A percentile compares a stretch with the other conserved stretches of the same genome.
Conservation (phyloP, 1,140 invertebrate species). For the Polyergus mexicanus region DNA sequence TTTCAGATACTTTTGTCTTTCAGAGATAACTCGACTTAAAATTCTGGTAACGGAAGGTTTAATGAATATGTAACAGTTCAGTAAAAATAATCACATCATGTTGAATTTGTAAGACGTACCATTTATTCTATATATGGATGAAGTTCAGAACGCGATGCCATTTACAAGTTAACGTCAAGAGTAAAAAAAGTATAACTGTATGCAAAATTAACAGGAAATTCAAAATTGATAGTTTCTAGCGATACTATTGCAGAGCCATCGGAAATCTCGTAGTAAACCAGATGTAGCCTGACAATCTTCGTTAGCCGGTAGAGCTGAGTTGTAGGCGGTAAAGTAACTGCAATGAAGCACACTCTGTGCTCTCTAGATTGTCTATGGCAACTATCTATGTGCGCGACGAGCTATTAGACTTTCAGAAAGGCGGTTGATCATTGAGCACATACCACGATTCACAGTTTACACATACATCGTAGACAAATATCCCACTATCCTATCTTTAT, state of each 20-base stretch:
- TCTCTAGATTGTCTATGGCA: constrained; percentile 78
- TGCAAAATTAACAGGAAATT: constrained; percentile 56
- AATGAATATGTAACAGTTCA: constrained; percentile 50
- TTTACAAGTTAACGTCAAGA: not conserved
- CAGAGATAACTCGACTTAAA: not conserved
- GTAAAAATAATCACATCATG: constrained; percentile 1
- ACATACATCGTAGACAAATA: constrained; percentile 81
- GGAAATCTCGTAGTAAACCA: constrained; percentile 56
- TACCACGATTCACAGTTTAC: constrained; percentile 79
- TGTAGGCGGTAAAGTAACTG: constrained; percentile 59
- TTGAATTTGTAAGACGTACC: not conserved
- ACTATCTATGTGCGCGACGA: constrained; percentile 71
- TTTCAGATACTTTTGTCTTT: constrained; percentile 32
- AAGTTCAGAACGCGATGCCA: not conserved
- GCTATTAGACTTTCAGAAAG: constrained; percentile 81
- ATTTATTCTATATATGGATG: not conserved
- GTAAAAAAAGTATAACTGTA: not conserved
- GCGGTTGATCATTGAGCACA: constrained; percentile 79
- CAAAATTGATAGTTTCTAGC: constrained; percentile 38
- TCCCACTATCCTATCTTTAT: constrained; percentile 66
- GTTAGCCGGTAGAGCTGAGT: constrained; percentile 45
- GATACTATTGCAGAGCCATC: constrained; percentile 31
- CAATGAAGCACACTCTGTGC: constrained; percentile 37
- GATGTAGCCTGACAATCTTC: constrained; percentile 58
- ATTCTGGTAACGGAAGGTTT: not conserved